A percentile compares a stretch with the other conserved stretches of the same genome.
phyloP scores from a whole-genome alignment of 2,888 invertebrate genomes.

The Allolobophora icterica region DNA sequence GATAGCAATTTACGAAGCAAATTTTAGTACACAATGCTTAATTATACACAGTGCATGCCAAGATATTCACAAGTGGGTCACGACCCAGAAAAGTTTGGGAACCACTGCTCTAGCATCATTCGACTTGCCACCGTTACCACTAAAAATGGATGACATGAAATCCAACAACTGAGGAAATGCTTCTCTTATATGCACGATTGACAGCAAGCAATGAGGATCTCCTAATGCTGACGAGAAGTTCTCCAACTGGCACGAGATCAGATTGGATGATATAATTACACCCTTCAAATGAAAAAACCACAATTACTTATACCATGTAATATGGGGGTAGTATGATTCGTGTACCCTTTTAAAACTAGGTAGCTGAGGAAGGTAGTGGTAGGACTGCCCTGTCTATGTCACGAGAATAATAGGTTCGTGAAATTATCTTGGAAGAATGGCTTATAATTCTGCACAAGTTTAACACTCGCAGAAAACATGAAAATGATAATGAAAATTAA shows the following conservation, averaged over 20 bases:
- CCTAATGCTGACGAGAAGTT: background rate
- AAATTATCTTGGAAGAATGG: too few species aligned
- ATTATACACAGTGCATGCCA: too few species aligned
- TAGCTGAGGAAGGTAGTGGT: background rate
- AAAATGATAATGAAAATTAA: background rate
- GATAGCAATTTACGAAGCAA: too few species aligned
- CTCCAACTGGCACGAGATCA: background rate
- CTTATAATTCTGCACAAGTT: background rate
- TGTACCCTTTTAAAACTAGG: background rate
- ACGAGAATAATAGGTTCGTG: too few species aligned
- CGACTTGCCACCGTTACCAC: too few species aligned
- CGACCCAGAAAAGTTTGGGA: too few species aligned
- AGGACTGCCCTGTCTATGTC: too few species aligned
- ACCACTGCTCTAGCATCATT: too few species aligned
- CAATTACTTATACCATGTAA: background rate
- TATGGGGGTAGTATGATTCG: background rate
- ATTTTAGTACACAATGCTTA: too few species aligned
- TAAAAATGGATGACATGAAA: too few species aligned
- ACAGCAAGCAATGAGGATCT: background rate
- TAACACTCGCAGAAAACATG: background rate
- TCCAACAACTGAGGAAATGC: too few species aligned
- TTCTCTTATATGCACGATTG: background rate
- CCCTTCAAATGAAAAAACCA: background rate
- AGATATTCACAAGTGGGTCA: too few species aligned
- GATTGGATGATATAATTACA: background rate